A percentile compares a stretch with the other conserved stretches of the same genome.
phyloP scores from a whole-genome alignment of 2,888 invertebrate genomes.

The Dryobota labecula region DNA sequence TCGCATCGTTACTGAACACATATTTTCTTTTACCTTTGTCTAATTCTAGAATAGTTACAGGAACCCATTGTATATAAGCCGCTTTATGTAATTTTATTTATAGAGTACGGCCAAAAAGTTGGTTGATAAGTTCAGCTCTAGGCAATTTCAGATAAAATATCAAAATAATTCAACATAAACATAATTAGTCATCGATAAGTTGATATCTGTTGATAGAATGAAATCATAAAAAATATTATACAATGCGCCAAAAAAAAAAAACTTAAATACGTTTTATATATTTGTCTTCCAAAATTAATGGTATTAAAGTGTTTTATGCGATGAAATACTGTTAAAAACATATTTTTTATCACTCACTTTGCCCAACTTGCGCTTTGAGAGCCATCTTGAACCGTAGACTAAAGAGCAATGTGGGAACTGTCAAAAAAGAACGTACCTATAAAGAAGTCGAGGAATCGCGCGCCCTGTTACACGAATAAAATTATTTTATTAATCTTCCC shows the following conservation, averaged over 20 bases:
- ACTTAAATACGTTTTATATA: neutral
- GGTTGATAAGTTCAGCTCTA: conserved; percentile 3
- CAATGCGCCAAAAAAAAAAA: conserved; percentile 6
- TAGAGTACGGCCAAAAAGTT: neutral
- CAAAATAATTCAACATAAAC: conserved; percentile 52
- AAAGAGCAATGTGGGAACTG: conserved; percentile 60
- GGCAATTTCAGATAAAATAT: conserved; percentile 18
- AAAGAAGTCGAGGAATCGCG: conserved; percentile 20
- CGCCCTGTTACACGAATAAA: conserved; percentile 34
- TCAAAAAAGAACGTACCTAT: conserved; percentile 35
- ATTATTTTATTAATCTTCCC: neutral
- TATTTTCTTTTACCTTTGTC: conserved; percentile 8
- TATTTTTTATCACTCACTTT: conserved; percentile 93
- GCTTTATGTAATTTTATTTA: neutral
- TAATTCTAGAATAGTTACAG: neutral
- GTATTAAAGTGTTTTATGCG: neutral
- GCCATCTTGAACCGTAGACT: conserved; percentile 93
- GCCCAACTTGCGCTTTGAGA: conserved; percentile 96
- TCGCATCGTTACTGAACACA: neutral
- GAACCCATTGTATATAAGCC: conserved; percentile 35
- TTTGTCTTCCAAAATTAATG: neutral
- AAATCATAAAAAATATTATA: conserved; percentile 22
- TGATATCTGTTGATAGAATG: conserved; percentile 51
- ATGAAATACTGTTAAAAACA: conserved; percentile 48
- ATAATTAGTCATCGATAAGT: conserved; percentile 76